phyloP scores from a whole-genome alignment of 2,888 invertebrate genomes.

The Calliopum simillimum region DNA sequence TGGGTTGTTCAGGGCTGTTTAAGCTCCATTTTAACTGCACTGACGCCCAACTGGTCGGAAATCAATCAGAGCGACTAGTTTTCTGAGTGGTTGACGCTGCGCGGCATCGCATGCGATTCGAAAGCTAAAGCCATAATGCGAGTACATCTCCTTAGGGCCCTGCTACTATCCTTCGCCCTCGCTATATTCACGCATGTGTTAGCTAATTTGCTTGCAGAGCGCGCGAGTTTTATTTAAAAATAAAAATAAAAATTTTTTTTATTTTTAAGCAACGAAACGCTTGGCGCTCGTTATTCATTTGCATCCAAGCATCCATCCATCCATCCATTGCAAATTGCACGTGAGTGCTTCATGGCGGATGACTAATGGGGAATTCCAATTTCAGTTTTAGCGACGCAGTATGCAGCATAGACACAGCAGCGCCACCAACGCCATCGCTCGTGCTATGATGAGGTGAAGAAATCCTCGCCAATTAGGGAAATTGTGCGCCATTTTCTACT shows the following conservation, averaged over 20 bases:
- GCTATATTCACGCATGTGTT: not conserved
- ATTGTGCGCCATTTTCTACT: conserved; percentile 66
- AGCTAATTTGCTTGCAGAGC: conserved; percentile 41
- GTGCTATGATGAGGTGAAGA: conserved; percentile 20
- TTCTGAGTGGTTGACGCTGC: conserved; percentile 21
- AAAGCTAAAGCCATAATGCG: not conserved
- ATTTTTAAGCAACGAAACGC: conserved; percentile 21
- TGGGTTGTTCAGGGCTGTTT: too few relatives aligned
- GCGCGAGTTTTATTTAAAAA: conserved; percentile 30
- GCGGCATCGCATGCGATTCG: not conserved
- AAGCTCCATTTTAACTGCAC: not conserved
- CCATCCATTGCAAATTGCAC: conserved; percentile 34
- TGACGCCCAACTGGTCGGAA: conserved; percentile 28
- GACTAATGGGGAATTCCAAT: conserved; percentile 35
- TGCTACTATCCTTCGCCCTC: conserved; percentile 3
- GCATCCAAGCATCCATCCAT: conserved; percentile 37
- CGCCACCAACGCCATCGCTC: not conserved
- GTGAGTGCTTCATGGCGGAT: conserved; percentile 31
- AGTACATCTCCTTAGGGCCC: not conserved
- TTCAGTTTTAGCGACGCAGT: conserved; percentile 12
- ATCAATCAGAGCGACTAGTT: conserved; percentile 33
- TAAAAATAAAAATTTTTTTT: not conserved
- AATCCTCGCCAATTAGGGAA: conserved; percentile 62
- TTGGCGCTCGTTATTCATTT: conserved; percentile 19
- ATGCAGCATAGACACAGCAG: not conserved